Evolutionary conservation across 2,113 vertebrate species (phyloP).

Genomic region (Engraulis encrasicolus): DNA sequence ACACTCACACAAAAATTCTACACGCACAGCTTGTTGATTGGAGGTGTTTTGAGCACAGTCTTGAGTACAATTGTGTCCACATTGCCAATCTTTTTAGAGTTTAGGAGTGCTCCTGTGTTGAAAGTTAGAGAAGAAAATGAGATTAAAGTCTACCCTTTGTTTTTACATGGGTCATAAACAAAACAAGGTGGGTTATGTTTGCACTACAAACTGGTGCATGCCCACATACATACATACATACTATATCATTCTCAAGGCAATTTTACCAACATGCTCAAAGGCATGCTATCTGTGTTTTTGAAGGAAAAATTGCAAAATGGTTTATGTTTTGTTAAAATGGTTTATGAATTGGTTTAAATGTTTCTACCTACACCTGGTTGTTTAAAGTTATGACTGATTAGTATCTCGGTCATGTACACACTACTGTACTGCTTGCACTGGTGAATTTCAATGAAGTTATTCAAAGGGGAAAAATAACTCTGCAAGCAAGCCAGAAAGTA

Average conservation of each 20-base stretch:
- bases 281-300: constrained; percentile 58
- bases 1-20: constrained; percentile 29
- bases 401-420: constrained; percentile 27
- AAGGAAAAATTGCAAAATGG: not conserved
- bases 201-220: constrained; percentile 42
- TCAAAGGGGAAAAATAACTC: constrained; percentile 17
- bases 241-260: not conserved
- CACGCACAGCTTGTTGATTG: constrained; percentile 51
- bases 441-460: constrained; percentile 66
- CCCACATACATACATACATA: constrained; percentile 22
- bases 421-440: constrained; percentile 65
- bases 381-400: constrained; percentile 23
- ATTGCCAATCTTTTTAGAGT: constrained; percentile 67
- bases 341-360: constrained; percentile 3
- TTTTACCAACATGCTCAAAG: constrained; percentile 56
- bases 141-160: constrained; percentile 60
- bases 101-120: constrained; percentile 77
- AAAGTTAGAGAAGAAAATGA: constrained; percentile 62
- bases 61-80: constrained; percentile 36
- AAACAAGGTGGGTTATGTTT: constrained; percentile 24
- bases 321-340: constrained; percentile 22
- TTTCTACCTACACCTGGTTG: constrained; percentile 10
- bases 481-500: constrained; percentile 4
- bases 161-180: not conserved
- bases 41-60: constrained; percentile 33